Base-by-base conservation (phyloP, 2,888 invertebrate species). In the Aphrophora alni region DNA sequence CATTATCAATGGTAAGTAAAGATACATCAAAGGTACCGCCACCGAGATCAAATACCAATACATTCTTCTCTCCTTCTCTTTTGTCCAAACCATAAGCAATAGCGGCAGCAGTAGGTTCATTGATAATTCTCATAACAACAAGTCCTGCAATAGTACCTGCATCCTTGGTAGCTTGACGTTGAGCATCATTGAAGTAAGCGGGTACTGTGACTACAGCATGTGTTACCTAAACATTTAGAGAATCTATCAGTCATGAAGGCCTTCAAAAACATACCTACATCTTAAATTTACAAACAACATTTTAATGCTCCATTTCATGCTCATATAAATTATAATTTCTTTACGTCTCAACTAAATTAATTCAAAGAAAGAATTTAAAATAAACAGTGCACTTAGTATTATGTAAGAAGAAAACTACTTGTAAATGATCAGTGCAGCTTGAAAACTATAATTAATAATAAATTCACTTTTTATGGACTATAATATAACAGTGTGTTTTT, bases 21-120 rank as follows among this genome's bases (percentile, higher is more conserved):
- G 98, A 98, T 24, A 99, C 99, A 89, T 99, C 99, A 87, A 99
- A 99, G 84, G 99, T 99, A 89, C 99, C 99, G 88, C 99, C 99
- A 87, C 99, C 99, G 89, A 99, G 93, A 91, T 99, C 99, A 89
- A 99, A 99, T 17, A 99, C 98, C 75, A 99, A 91, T 25, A 99
- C 97, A 87, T 99, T 99, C 91, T 98, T 98, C 89, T 99, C 99
- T 73, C 97, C 98, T 83, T 97, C 97, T 87, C 95, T 97, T 90
- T 98, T 98, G 90, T 98, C 98, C 84, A 98, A 91, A 88, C 98
- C 98, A 87, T 98, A 98, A 79, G 98, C 98, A 88, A 98, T 98
- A 83, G 98, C 98, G 75, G 98, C 98, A 17, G 98, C 98, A 0
- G 98, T 98, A 2, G 97, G 98, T 89, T 99, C 99, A 88, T 99